Conservation (phyloP, 2,888 invertebrate species). For the Drosophila tripunctata region DNA sequence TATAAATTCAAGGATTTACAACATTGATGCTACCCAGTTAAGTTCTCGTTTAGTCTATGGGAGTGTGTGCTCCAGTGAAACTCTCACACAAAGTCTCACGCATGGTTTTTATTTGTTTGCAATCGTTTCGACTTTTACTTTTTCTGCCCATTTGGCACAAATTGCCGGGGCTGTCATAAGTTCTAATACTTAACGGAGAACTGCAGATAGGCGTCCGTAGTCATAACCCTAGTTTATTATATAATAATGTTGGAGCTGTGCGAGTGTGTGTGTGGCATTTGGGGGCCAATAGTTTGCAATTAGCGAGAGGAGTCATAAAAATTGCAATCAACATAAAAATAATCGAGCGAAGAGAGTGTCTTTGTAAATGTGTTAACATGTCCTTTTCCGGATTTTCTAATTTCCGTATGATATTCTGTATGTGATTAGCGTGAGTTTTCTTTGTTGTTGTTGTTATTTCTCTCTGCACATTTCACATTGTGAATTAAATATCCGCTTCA, state of each 20-base stretch:
- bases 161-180: constrained; percentile 69
- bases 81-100: constrained; percentile 17
- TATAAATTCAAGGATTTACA: constrained; percentile 74
- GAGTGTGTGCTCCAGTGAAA: not conserved
- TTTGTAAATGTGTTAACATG: constrained; percentile 8
- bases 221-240: constrained; percentile 71
- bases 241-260: constrained; percentile 53
- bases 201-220: constrained; percentile 51
- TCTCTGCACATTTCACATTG: not conserved
- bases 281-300: constrained; percentile 75
- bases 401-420: constrained; percentile 17
- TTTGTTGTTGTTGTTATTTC: not conserved
- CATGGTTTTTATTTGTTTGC: constrained; percentile 60
- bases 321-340: constrained; percentile 79
- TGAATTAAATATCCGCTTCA: constrained; percentile 7
- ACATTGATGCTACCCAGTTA: constrained; percentile 48
- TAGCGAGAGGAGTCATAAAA: constrained; percentile 66
- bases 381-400: not conserved
- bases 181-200: constrained; percentile 67
- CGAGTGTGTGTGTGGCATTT: constrained; percentile 5
- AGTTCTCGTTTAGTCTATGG: constrained; percentile 10
- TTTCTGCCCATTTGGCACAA: constrained; percentile 25
- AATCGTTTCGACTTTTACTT: constrained; percentile 38
- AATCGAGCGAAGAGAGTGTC: constrained; percentile 57
- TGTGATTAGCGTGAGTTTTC: constrained; percentile 2